These are phyloP conservation scores for Tragulus kanchil DNA, from an alignment of 2,113 vertebrate genomes.

Conservation along the genomic window DNA sequence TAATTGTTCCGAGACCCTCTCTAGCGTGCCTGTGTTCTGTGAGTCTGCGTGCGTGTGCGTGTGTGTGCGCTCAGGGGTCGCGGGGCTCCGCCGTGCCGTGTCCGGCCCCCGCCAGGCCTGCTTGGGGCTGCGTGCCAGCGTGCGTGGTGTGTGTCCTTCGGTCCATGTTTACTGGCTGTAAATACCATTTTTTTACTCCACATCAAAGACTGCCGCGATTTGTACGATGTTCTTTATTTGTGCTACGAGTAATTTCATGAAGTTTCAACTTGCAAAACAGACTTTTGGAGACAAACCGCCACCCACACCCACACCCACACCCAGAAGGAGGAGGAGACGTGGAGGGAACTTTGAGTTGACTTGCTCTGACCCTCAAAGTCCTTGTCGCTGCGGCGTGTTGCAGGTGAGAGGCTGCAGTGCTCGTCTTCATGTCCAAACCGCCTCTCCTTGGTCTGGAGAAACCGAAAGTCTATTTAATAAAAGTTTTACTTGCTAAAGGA, in stretches of 20 bases:
- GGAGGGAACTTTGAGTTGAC: conserved; percentile 57
- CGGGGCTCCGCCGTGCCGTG: not conserved
- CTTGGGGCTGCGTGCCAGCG: conserved; percentile 58
- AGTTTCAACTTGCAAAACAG: conserved; percentile 85
- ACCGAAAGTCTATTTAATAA: conserved; percentile 90
- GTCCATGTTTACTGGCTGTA: conserved; percentile 91
- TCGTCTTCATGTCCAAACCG: conserved; percentile 77
- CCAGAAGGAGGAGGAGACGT: conserved; percentile 57
- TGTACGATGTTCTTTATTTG: conserved; percentile 90
- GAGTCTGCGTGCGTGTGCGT: not conserved
- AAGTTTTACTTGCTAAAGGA: conserved; percentile 88
- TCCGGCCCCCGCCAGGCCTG: not conserved
- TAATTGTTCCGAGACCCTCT: conserved; percentile 76
- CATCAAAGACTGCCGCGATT: conserved; percentile 88
- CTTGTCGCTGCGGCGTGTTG: conserved; percentile 72
- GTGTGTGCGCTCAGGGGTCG: not conserved
- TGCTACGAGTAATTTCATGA: conserved; percentile 89
- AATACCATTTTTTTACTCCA: conserved; percentile 91
- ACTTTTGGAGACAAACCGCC: conserved; percentile 81
- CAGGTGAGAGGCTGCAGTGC: conserved; percentile 67
- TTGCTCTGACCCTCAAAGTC: conserved; percentile 75
- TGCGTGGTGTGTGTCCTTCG: conserved; percentile 75
- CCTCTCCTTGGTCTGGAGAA: conserved; percentile 86
- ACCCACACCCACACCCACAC: conserved; percentile 66
- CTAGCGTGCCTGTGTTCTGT: conserved; percentile 37